Percentiles rank a stretch among this genome's conserved stretches.
phyloP scores from a whole-genome alignment of 2,888 invertebrate genomes.

The Eubasilissa splendida region DNA sequence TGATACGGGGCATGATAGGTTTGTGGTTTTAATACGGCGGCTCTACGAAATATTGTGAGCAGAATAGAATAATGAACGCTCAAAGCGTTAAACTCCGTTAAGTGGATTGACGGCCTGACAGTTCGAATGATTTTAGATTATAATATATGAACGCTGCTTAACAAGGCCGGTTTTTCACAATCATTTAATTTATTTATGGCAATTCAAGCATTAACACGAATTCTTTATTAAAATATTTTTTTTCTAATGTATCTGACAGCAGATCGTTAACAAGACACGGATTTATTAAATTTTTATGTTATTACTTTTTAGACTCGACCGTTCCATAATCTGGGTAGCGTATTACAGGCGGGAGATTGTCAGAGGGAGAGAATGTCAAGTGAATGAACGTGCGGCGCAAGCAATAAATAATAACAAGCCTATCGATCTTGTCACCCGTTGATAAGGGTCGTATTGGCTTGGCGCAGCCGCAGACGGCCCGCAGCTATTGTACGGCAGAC shows the following conservation, averaged over 20 bases:
- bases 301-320: neutral
- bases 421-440: slow-evolving; percentile 48
- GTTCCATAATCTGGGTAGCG: slow-evolving; percentile 35
- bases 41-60: neutral
- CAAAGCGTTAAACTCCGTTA: neutral
- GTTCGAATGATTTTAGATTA: too few relatives aligned
- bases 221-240: too few relatives aligned
- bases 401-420: slow-evolving; percentile 52
- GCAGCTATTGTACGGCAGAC: slow-evolving; percentile 20
- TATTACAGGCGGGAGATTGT: slow-evolving; percentile 21
- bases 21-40: neutral
- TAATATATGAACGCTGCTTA: too few relatives aligned
- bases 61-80: slow-evolving; percentile 12
- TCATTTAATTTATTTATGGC: too few relatives aligned
- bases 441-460: slow-evolving; percentile 47
- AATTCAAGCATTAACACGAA: too few relatives aligned
- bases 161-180: too few relatives aligned
- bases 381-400: slow-evolving; percentile 38
- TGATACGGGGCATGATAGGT: neutral
- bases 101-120: neutral
- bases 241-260: too few relatives aligned
- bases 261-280: too few relatives aligned
- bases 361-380: slow-evolving; percentile 37
- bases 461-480: slow-evolving; percentile 44
- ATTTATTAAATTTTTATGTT: too few relatives aligned